Evolutionary conservation across 2,113 vertebrate species (phyloP), one percentile per base, ranked within the genome.

Genomic region (Phalacrocorax aristotelis): DNA sequence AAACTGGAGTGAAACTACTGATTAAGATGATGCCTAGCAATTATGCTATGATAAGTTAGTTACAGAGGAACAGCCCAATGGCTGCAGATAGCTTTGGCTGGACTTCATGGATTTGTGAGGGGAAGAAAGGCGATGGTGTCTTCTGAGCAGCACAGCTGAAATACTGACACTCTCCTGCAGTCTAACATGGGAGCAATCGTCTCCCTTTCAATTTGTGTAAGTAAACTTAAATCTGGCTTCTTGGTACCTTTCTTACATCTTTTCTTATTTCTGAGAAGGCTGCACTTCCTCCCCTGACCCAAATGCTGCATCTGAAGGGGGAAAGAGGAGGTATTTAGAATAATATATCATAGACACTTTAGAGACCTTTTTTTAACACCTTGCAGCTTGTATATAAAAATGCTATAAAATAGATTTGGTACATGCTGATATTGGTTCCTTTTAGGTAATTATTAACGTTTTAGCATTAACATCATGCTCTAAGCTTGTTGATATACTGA

Each of bases 121-220:
- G 42, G 74, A 69, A 76, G 89, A 29, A 77, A 94, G 65, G 69
- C 44, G 66, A 58, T 18, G 55, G 42, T 57, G 54, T 68, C 54
- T 34, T 20, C 77, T 3, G 57, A 74, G 58, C 70, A 82, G 89
- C 55, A 11, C 65, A 49, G 48, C 81, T 90, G 79, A 84, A 72
- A 52, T 2, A 15, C 54, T 26, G 83, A 51, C 10, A 2, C 34
- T 62, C 42, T 62, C n/a, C 89, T 58, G 36, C 49, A 34, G 40
- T 4, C 81, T 89, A n/a, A 95, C 44, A 98, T 98, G 98, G 98
- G 98, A 95, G 96, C 97, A 40, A 95, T 98, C 2, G 94, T 98
- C 42, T 99, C 98, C 60, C 30, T 98, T 64, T 98, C 98, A 13
- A 65, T 98, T 36, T 98, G 98, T 86, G 98, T 98, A 98, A 98